Conservation (phyloP, 2,797 vertebrate genomes). For the Kryptopterus vitreolus region DNA sequence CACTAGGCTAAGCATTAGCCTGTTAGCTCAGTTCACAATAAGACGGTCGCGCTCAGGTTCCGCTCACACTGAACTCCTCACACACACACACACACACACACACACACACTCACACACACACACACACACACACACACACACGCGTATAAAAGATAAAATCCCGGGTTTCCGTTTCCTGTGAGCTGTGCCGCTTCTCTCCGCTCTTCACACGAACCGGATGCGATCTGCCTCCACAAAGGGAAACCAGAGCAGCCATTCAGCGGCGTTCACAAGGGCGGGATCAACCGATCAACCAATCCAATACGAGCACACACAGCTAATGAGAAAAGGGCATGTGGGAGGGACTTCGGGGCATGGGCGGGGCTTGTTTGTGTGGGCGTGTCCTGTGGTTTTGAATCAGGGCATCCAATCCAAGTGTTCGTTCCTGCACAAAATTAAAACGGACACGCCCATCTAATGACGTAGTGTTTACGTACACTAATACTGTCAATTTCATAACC, state of each 20-base stretch:
- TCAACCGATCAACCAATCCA: background rate
- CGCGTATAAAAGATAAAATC: too few species aligned
- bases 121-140: background rate
- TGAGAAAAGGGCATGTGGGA: background rate
- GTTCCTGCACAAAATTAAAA: too few species aligned
- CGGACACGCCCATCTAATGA: background rate
- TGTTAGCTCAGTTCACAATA: conserved; percentile 10
- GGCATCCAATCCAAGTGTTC: background rate
- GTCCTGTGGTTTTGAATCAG: background rate
- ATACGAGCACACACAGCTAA: background rate
- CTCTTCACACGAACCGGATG: conserved; percentile 70
- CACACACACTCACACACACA: too few species aligned
- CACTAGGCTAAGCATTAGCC: conserved; percentile 22
- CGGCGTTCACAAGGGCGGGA: conserved; percentile 64
- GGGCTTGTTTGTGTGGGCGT: background rate
- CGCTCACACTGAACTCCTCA: background rate
- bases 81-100: too few species aligned
- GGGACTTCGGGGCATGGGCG: too few species aligned
- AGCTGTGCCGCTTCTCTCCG: background rate
- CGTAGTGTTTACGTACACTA: background rate
- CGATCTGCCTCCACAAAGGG: conserved; percentile 68
- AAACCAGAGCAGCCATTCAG: conserved; percentile 70
- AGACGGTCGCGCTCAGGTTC: background rate
- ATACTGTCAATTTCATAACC: background rate
- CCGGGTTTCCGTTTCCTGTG: background rate